These are phyloP conservation scores for Drosophila hydei DNA, from an alignment of 1,140 invertebrate species.

Conservation along the genomic window DNA sequence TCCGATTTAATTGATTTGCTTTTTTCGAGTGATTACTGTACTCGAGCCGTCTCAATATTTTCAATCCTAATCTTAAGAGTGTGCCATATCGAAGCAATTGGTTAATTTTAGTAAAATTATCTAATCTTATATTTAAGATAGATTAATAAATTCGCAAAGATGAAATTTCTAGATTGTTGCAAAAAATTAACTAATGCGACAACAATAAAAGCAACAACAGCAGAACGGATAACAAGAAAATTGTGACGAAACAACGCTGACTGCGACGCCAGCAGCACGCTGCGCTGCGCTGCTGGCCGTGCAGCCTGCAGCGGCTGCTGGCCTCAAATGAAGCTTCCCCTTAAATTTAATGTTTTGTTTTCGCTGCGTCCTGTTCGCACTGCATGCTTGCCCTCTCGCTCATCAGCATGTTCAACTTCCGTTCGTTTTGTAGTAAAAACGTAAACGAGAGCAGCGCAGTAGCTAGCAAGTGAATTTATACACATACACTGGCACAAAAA, in stretches of 20 bases:
- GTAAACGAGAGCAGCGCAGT: slow-evolving; percentile 55
- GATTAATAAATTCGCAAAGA: slow-evolving; percentile 16
- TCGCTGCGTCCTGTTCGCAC: slow-evolving; percentile 62
- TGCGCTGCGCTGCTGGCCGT: slow-evolving; percentile 31
- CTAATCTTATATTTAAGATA: slow-evolving; percentile 38
- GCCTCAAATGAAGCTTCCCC: slow-evolving; percentile 48
- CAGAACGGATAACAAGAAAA: slow-evolving; percentile 9
- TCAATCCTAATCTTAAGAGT: slow-evolving; percentile 20
- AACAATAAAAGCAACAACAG: slow-evolving; percentile 9
- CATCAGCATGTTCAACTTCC: slow-evolving; percentile 44
- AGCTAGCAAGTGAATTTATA: slow-evolving; percentile 70
- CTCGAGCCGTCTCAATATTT: neutral
- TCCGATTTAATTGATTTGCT: neutral
- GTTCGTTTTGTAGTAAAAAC: slow-evolving; percentile 69
- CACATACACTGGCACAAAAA: slow-evolving; percentile 54
- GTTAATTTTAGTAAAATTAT: slow-evolving; percentile 40
- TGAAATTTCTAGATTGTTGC: slow-evolving; percentile 22
- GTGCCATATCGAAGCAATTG: slow-evolving; percentile 9
- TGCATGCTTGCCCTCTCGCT: slow-evolving; percentile 18
- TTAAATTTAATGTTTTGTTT: slow-evolving; percentile 75
- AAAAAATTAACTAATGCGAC: slow-evolving; percentile 27
- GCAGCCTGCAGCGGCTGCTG: slow-evolving; percentile 18
- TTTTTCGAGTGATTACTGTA: neutral
- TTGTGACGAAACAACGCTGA: slow-evolving; percentile 54
- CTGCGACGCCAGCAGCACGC: slow-evolving; percentile 6